phyloP scores from a whole-genome alignment of 2,797 vertebrate species.

The Linurgus olivaceus region DNA sequence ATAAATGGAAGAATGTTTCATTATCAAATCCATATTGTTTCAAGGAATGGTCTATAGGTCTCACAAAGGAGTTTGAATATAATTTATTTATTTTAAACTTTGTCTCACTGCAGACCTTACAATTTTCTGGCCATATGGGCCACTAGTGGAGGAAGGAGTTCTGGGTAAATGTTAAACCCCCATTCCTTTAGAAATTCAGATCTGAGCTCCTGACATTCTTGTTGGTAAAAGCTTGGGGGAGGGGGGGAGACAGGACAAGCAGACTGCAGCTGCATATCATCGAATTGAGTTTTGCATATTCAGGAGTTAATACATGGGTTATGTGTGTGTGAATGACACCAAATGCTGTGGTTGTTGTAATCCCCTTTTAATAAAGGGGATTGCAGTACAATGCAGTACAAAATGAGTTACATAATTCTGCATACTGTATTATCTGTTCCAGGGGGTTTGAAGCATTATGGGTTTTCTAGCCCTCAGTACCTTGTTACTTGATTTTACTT shows the following conservation, averaged over 20 bases:
- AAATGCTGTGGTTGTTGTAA: background rate
- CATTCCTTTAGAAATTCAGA: background rate
- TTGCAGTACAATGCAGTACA: background rate
- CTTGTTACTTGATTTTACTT: background rate
- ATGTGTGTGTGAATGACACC: background rate
- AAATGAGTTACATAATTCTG: background rate
- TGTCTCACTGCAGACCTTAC: background rate
- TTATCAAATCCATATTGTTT: background rate
- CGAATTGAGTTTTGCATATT: background rate
- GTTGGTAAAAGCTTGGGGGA: background rate
- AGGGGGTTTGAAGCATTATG: background rate
- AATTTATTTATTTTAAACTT: background rate
- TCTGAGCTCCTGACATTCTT: background rate
- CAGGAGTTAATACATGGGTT: background rate
- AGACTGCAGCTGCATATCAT: background rate
- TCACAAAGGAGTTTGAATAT: background rate
- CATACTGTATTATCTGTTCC: background rate
- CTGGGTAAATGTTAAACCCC: background rate
- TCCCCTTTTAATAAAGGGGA: slow-evolving; percentile 13
- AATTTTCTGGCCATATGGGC: background rate
- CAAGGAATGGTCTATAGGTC: background rate
- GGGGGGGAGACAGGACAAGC: background rate
- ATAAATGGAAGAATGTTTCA: background rate
- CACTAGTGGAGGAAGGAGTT: background rate
- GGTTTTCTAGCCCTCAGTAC: background rate